Evolutionary conservation across 2,113 vertebrate genomes (phyloP).

Genomic region (Hypomesus transpacificus): DNA sequence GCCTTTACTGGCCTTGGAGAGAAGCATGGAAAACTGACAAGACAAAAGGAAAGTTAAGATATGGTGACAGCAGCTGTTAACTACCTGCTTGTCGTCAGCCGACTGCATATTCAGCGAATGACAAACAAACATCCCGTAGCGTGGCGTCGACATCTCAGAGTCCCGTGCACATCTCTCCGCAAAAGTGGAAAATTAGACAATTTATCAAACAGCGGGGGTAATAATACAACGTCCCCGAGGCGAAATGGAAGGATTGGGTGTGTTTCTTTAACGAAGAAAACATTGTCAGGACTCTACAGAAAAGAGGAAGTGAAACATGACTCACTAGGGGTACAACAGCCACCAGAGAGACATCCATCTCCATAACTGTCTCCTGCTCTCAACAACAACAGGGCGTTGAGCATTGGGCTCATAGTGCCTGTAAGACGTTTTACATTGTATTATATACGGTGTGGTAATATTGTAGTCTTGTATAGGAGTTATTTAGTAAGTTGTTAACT

Average conservation of each 20-base stretch:
- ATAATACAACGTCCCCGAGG: not conserved
- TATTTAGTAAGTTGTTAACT: too few species aligned
- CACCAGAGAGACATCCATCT: not conserved
- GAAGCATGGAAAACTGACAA: too few species aligned
- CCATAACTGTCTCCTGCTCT: not conserved
- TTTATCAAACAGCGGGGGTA: not conserved
- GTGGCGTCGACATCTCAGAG: not conserved
- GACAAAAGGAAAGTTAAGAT: too few species aligned
- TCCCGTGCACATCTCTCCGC: not conserved
- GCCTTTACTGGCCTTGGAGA: too few species aligned
- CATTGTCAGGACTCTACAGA: not conserved
- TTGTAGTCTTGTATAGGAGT: not conserved
- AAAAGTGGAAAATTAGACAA: not conserved
- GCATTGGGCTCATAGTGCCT: too few species aligned
- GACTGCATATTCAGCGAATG: not conserved
- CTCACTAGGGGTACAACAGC: not conserved
- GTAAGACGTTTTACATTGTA: too few species aligned
- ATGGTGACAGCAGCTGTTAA: too few species aligned
- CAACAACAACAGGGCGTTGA: not conserved
- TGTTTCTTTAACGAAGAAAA: not conserved
- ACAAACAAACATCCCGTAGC: not conserved
- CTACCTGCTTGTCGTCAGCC: too few species aligned
- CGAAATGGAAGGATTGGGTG: not conserved
- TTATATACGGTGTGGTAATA: too few species aligned
- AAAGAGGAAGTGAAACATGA: not conserved